Percentiles rank a stretch among this genome's conserved stretches.
Evolutionary conservation across 2,888 invertebrate genomes (phyloP).

Genomic region (Fabriciana adippe): DNA sequence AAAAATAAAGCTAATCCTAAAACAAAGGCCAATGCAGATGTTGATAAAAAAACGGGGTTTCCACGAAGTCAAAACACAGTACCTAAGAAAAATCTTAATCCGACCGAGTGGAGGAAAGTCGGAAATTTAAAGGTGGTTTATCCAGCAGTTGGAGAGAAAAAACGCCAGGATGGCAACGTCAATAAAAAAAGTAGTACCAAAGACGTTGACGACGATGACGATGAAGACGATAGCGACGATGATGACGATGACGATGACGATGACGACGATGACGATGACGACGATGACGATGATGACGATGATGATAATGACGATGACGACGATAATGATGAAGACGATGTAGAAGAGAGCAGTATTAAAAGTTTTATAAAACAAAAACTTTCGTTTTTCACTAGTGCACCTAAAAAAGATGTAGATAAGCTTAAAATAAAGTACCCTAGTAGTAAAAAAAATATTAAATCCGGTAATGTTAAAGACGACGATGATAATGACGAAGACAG

Average conservation of each 20-base stretch:
- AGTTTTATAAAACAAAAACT: slow-evolving; percentile 31
- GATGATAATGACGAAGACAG: slow-evolving; percentile 65
- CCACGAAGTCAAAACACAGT: slow-evolving; percentile 51
- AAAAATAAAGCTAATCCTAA: slow-evolving; percentile 74
- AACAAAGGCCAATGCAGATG: slow-evolving; percentile 79
- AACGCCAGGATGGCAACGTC: slow-evolving; percentile 39
- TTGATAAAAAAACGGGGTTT: slow-evolving; percentile 67
- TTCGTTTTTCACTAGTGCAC: slow-evolving; percentile 50
- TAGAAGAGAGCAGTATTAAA: slow-evolving; percentile 59
- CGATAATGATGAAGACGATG: slow-evolving; percentile 65
- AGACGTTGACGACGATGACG: slow-evolving; percentile 73
- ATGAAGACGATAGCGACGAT: slow-evolving; percentile 69
- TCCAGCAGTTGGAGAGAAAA: slow-evolving; percentile 44
- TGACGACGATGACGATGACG: slow-evolving; percentile 68
- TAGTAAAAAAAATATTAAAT: slow-evolving; percentile 48
- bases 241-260: slow-evolving; percentile 70
- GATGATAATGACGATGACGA: slow-evolving; percentile 75
- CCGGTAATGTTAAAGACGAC: slow-evolving; percentile 58
- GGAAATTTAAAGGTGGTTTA: slow-evolving; percentile 63
- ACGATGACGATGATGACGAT: slow-evolving; percentile 70
- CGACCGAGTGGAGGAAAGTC: slow-evolving; percentile 54
- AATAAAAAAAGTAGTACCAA: slow-evolving; percentile 59
- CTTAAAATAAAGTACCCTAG: slow-evolving; percentile 22
- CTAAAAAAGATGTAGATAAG: slow-evolving; percentile 54
- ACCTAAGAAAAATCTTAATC: slow-evolving; percentile 43